A percentile compares a stretch with the other conserved stretches of the same genome.
Evolutionary conservation across 2,797 vertebrate species (phyloP).

Genomic region (Phalloptychus januarius): DNA sequence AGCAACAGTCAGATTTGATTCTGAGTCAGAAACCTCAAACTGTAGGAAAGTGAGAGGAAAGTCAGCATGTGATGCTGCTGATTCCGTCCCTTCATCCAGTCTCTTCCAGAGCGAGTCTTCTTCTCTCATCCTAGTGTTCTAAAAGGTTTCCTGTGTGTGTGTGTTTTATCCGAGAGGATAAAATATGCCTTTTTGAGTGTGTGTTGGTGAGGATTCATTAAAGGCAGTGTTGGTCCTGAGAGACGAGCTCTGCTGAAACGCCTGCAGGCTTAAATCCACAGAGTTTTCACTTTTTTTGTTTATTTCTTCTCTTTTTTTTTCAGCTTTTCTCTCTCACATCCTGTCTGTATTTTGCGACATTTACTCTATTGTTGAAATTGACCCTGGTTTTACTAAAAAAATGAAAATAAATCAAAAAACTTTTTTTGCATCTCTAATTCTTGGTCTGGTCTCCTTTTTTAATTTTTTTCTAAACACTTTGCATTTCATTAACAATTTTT

Average conservation of each 20-base stretch:
- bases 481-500: background rate
- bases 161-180: slow-evolving; percentile 12
- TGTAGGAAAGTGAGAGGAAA: slow-evolving; percentile 12
- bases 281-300: slow-evolving; percentile 32
- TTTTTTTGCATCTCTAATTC: background rate
- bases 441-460: background rate
- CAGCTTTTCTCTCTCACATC: slow-evolving; percentile 21
- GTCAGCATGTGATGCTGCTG: slow-evolving; percentile 1
- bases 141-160: background rate
- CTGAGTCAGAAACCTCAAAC: background rate
- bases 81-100: slow-evolving; percentile 1
- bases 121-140: slow-evolving; percentile 4
- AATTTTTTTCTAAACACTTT: background rate
- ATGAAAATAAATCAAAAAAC: background rate
- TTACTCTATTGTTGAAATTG: background rate
- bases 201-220: slow-evolving; percentile 50
- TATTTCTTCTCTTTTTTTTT: slow-evolving; percentile 7
- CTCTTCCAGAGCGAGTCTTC: background rate
- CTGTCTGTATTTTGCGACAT: background rate
- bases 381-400: background rate
- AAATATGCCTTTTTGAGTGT: slow-evolving; percentile 32
- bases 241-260: slow-evolving; percentile 61
- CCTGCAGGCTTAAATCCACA: slow-evolving; percentile 65
- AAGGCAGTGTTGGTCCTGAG: slow-evolving; percentile 52
- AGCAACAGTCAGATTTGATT: background rate